These are phyloP conservation scores for Heliconius charithonia DNA, from an alignment of 2,888 invertebrate genomes.

Conservation along the genomic window DNA sequence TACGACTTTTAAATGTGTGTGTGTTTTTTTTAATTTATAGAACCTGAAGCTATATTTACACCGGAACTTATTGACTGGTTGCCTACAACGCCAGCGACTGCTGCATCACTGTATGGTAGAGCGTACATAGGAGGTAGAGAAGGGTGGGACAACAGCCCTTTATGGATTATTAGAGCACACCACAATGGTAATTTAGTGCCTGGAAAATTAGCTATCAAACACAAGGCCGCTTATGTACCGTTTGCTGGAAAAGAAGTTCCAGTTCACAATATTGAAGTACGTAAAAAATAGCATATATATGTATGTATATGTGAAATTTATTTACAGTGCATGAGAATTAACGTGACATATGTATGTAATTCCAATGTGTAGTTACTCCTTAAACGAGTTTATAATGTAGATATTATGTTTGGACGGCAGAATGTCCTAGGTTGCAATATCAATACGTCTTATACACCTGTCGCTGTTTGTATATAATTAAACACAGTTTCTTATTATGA, in stretches of 20 bases:
- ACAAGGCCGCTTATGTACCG: constrained; percentile 69
- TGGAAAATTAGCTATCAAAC: constrained; percentile 73
- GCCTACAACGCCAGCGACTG: constrained; percentile 59
- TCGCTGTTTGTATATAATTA: too few species aligned
- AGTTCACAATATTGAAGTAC: constrained; percentile 78
- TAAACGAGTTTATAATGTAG: neutral
- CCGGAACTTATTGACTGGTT: constrained; percentile 65
- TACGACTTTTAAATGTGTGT: neutral
- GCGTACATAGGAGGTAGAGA: constrained; percentile 74
- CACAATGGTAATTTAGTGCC: constrained; percentile 72
- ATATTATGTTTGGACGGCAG: neutral
- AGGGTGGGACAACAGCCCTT: constrained; percentile 75
- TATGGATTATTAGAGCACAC: constrained; percentile 75
- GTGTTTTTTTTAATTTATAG: constrained; percentile 39
- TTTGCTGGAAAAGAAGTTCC: constrained; percentile 69
- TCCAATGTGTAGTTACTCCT: neutral
- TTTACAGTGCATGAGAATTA: neutral
- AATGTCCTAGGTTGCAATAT: neutral
- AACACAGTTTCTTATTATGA: too few species aligned
- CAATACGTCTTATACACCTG: too few species aligned
- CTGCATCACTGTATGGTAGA: constrained; percentile 57
- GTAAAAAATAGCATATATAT: neutral
- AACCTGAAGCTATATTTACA: constrained; percentile 35
- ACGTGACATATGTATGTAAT: too few species aligned
- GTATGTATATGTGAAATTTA: neutral